phyloP scores from a whole-genome alignment of 2,797 vertebrate genomes.

The Ctenochaetus hawaiiensis region DNA sequence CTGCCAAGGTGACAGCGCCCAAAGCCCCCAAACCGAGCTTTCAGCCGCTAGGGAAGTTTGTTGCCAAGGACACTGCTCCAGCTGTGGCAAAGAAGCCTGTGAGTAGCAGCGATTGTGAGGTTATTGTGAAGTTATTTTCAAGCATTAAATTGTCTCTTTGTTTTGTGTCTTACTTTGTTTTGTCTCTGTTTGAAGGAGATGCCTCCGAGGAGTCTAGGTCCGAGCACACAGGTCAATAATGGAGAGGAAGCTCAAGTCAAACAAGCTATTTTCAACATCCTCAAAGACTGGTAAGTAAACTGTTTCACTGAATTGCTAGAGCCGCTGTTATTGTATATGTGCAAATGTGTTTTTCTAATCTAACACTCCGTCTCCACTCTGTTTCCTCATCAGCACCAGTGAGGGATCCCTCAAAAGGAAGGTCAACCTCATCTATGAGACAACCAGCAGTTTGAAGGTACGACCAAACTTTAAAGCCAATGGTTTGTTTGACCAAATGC shows the following conservation, averaged over 20 bases:
- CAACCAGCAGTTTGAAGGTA: constrained; percentile 84
- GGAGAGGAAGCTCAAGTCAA: constrained; percentile 82
- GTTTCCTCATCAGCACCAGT: constrained; percentile 76
- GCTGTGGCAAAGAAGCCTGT: constrained; percentile 81
- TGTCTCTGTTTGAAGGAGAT: constrained; percentile 84
- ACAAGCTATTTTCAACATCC: constrained; percentile 84
- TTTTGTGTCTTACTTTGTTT: constrained; percentile 9
- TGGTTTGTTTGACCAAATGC: not conserved
- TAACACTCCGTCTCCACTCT: constrained; percentile 12
- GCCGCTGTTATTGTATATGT: not conserved
- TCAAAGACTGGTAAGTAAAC: constrained; percentile 88
- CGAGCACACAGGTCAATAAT: constrained; percentile 71
- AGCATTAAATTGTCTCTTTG: constrained; percentile 8
- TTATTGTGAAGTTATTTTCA: not conserved
- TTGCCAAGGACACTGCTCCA: constrained; percentile 72
- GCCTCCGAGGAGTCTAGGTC: constrained; percentile 84
- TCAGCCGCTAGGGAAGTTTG: constrained; percentile 72
- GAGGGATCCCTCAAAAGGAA: constrained; percentile 85
- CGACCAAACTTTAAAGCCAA: constrained; percentile 8
- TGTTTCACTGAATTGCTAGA: not conserved
- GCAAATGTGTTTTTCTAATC: not conserved
- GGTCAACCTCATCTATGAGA: constrained; percentile 82
- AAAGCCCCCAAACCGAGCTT: constrained; percentile 68
- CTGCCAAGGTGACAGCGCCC: constrained; percentile 70
- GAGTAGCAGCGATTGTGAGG: constrained; percentile 46